Evolutionary conservation across 2,797 vertebrate genomes (phyloP), one percentile per base, ranked within the genome.

Genomic region (Hoplostethus atlanticus): DNA sequence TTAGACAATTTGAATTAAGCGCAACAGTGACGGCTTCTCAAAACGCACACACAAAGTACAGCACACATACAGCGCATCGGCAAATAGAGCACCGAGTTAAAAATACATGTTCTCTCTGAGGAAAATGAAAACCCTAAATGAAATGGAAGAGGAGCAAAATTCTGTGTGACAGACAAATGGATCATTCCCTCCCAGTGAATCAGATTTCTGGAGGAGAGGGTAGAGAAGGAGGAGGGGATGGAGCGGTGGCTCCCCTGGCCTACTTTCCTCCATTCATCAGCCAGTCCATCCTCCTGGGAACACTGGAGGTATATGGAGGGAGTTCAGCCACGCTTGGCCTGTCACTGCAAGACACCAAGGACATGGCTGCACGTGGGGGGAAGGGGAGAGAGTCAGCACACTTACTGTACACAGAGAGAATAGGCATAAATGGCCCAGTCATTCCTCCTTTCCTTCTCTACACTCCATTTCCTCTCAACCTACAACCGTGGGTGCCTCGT

Each of bases 241-340:
- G 54, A 73, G 71, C 5, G 9, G 66, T 73, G 51, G 77, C 76
- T 86, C 68, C 73, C 65, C 55, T 94, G 92, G 81, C 92, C 92
- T 93, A 93, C 82, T 92, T 93, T 92, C 75, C 56, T 83, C 82
- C 80, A 82, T 90, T 78, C 80, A 85, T 74, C 79, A 83, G 68
- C 68, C 63, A 79, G 61, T 66, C 75, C 61, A 15, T 76, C 75
- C 91, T 87, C 85, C 55, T 80, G 87, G 89, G 91, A 90, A 64
- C 70, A 76, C 73, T 69, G 82, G 84, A 89, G 71, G 83, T 80
- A 72, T 68, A 85, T 78, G 72, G 68, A 80, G 78, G 79, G 77
- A 79, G 75, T 90, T 91, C 84, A 87, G 86, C 84, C 79, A 93
- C 64, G 92, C 92, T 92, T 91, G 91, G 86, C 71, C 85, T 88